phyloP scores from a whole-genome alignment of 2,797 vertebrate species.

The Orestias chungarensis region DNA sequence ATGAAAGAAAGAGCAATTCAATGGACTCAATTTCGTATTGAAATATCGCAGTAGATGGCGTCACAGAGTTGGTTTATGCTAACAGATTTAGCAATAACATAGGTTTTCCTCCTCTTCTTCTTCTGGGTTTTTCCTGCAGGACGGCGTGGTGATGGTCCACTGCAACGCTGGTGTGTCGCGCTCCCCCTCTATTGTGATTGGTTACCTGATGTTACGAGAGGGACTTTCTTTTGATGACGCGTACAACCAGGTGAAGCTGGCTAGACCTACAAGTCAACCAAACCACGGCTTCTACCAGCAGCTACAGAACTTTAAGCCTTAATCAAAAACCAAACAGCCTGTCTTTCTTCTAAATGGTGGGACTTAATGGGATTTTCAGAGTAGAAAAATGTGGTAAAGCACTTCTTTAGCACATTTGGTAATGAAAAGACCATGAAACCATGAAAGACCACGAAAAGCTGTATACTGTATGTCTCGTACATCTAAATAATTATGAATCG shows the following conservation, averaged over 20 bases:
- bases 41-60: not conserved
- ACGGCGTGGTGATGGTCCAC: conserved; percentile 89
- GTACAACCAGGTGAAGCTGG: conserved; percentile 85
- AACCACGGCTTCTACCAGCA: conserved; percentile 70
- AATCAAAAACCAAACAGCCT: not conserved
- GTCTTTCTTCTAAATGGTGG: not conserved
- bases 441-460: not conserved
- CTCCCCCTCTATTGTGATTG: conserved; percentile 87
- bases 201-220: conserved; percentile 90
- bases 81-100: not conserved
- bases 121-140: conserved; percentile 66
- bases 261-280: conserved; percentile 81
- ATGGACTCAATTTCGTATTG: not conserved
- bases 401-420: not conserved
- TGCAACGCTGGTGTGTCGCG: conserved; percentile 96
- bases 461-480: not conserved
- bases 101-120: not conserved
- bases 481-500: not conserved
- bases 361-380: not conserved
- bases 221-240: conserved; percentile 86
- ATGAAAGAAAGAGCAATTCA: not conserved
- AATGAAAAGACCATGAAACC: not conserved
- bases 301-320: conserved; percentile 56
- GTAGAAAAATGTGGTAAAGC: not conserved
- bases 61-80: not conserved